Percentiles rank a stretch among this genome's conserved stretches.
These are phyloP conservation scores for Brotula barbata DNA, from an alignment of 2,797 vertebrate species.

Conservation along the genomic window DNA sequence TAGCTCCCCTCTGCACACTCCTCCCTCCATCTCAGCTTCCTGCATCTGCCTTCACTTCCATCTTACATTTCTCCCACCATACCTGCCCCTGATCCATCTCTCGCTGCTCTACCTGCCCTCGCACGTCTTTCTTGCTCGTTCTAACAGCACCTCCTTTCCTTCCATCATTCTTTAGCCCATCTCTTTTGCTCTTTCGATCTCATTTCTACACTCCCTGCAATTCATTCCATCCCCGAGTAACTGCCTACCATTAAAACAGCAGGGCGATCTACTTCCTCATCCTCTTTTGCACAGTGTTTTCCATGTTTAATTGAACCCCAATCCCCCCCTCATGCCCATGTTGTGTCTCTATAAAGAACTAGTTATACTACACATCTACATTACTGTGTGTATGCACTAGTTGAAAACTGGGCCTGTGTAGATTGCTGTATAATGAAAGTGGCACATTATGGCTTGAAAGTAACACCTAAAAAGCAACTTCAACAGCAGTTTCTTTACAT, in stretches of 20 bases:
- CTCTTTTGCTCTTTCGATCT: background rate
- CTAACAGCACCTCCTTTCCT: background rate
- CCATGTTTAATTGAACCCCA: background rate
- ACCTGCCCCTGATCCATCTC: conserved; percentile 39
- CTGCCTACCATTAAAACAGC: conserved; percentile 1
- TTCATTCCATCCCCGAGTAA: background rate
- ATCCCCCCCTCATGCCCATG: background rate
- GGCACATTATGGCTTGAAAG: no score
- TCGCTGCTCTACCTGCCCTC: conserved; percentile 1
- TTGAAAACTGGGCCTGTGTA: background rate
- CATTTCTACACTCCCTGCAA: background rate
- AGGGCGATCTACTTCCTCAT: background rate
- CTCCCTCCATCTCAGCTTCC: conserved; percentile 54
- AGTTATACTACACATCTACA: background rate
- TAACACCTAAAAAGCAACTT: no score
- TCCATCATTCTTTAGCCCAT: background rate
- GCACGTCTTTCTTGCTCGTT: background rate
- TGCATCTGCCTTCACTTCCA: conserved; percentile 58
- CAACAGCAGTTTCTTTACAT: no score
- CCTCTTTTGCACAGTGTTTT: background rate
- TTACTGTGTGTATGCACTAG: background rate
- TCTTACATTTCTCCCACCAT: conserved; percentile 49
- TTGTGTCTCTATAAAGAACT: background rate
- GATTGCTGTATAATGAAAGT: background rate
- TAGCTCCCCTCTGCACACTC: conserved; percentile 64